Evolutionary conservation across 1,140 invertebrate species (phyloP), one percentile per base, ranked within the genome.

Genomic region (Leptonema lineaticorne): DNA sequence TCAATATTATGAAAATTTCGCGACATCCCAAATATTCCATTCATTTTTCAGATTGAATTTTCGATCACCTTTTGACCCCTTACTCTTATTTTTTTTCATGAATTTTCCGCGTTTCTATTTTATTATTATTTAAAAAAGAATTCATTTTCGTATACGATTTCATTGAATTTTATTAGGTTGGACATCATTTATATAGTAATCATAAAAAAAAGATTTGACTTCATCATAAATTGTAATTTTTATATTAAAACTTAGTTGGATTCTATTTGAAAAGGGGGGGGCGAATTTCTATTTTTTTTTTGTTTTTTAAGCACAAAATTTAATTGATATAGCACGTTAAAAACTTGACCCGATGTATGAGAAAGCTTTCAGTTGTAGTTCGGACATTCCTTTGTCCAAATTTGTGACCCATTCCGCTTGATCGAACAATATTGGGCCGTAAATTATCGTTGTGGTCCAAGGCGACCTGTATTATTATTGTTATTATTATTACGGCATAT

Each of bases 381-480:
- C n/a, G n/a, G n/a, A n/a, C n/a, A n/a, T n/a, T n/a, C n/a, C n/a
- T n/a, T n/a, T n/a, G n/a, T n/a, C n/a, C n/a, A n/a, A n/a, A n/a
- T n/a, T n/a, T n/a, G n/a, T n/a, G n/a, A 3, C 20, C 37, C 37
- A 16, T 41, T 41, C 3, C 9, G 16, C 2, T 16, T 11, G 9
- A 41, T 16, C 16, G 37, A 16, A 20, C 22, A 3, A 53, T 53
- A 53, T 53, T 53, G 50, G 50, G 50, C 27, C 50, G 50, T 53
- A 53, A 53, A 53, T 53, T 53, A 53, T 53, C 22, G 50, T 20
- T 53, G 50, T 53, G 50, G 50, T 53, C 50, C 24, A 24, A 20
- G n/a, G 20, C 18, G 22, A 53, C 20, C 27, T 53, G 50, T 24
- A 53, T 53, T 53, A 53, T 53, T 53, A n/a, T n/a, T n/a, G n/a